These are phyloP conservation scores for Coregonus suidteri DNA, from an alignment of 2,797 vertebrate genomes.

Conservation along the genomic window DNA sequence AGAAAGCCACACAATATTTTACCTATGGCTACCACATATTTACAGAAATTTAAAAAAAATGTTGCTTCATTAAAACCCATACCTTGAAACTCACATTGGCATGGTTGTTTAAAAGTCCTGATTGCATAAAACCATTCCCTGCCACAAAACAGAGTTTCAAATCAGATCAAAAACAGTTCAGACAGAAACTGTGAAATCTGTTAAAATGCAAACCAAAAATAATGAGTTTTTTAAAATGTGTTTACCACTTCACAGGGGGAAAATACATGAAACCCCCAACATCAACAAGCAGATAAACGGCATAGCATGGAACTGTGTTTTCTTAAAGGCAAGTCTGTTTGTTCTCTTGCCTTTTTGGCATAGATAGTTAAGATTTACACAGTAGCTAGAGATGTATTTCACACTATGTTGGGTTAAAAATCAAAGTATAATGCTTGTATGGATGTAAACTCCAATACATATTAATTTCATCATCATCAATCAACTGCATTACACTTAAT, in stretches of 20 bases:
- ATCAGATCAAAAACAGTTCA: constrained; percentile 39
- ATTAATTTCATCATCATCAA: no score
- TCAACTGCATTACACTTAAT: no score
- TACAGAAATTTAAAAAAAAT: constrained; percentile 39
- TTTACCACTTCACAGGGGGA: constrained; percentile 26
- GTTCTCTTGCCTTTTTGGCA: neutral
- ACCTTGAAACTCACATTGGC: constrained; percentile 41
- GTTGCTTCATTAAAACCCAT: constrained; percentile 40
- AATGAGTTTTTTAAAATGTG: neutral
- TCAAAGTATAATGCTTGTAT: no score
- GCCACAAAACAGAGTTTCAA: constrained; percentile 35
- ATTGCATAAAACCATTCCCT: constrained; percentile 61
- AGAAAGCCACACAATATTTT: constrained; percentile 44
- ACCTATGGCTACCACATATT: constrained; percentile 38
- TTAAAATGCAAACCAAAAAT: constrained; percentile 15
- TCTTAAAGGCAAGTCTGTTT: neutral
- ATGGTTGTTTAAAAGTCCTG: constrained; percentile 34
- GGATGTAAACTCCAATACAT: no score
- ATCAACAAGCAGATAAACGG: neutral
- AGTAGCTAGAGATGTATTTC: neutral
- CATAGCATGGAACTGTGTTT: neutral
- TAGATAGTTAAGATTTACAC: neutral
- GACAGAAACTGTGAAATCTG: constrained; percentile 37
- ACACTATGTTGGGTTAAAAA: no score
- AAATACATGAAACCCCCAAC: neutral